Conservation (phyloP, 2,888 invertebrate species). For the Dendrolimus houi region DNA sequence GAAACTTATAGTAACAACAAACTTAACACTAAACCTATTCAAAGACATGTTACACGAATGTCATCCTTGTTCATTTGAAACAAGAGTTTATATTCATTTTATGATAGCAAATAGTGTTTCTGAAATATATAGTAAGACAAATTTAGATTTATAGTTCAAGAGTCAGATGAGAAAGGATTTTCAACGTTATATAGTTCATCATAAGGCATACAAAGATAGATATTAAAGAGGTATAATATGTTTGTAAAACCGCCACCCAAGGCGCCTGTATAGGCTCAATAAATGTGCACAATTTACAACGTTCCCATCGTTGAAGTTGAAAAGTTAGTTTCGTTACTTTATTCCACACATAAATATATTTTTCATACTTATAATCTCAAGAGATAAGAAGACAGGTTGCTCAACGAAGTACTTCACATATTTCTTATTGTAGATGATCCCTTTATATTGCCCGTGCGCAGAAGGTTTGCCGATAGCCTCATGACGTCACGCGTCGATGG, state of each 20-base stretch:
- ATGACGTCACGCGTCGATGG: too few relatives aligned
- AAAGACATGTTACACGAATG: constrained; percentile 1
- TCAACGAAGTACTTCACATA: too few relatives aligned
- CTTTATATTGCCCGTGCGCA: too few relatives aligned
- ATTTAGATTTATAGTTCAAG: background rate
- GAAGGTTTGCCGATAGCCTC: too few relatives aligned
- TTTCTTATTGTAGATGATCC: too few relatives aligned
- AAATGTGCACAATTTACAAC: constrained; percentile 67
- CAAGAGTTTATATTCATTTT: constrained; percentile 7
- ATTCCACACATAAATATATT: constrained; percentile 8
- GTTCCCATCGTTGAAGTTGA: constrained; percentile 58
- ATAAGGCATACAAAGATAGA: too few relatives aligned
- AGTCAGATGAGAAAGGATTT: background rate
- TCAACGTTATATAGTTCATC: background rate
- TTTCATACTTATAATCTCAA: constrained; percentile 18
- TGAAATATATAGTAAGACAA: background rate
- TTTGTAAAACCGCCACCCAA: constrained; percentile 47
- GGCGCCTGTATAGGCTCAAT: constrained; percentile 49
- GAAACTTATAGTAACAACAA: constrained; percentile 41
- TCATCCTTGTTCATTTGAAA: constrained; percentile 1
- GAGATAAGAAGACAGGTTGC: background rate
- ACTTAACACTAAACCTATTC: background rate
- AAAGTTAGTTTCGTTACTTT: constrained; percentile 55
- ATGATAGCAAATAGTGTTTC: background rate
- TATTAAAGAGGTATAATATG: constrained; percentile 1